Conservation (phyloP, 2,113 vertebrate species). For the Alosa alosa region DNA sequence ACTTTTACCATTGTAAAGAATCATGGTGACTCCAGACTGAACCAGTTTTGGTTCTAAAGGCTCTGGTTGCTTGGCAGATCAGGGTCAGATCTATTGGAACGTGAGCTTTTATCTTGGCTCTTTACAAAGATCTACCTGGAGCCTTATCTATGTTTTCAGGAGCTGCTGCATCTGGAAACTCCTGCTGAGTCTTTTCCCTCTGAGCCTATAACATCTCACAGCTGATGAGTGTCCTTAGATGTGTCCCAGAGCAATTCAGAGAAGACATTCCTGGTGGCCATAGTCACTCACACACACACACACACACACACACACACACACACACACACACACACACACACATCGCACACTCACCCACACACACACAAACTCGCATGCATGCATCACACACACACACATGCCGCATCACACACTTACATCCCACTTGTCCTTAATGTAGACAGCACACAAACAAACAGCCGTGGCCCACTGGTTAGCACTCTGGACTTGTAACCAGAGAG, state of each 20-base stretch:
- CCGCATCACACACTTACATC: not conserved
- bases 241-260: not conserved
- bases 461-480: too few relatives aligned
- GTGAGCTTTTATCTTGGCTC: not conserved
- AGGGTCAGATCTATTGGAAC: not conserved
- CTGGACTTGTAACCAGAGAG: too few relatives aligned
- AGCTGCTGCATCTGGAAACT: not conserved
- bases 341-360: not conserved
- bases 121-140: not conserved
- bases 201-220: not conserved
- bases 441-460: not conserved
- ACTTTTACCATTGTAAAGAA: not conserved
- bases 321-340: not conserved
- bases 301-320: not conserved
- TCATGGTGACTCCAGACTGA: not conserved
- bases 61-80: not conserved
- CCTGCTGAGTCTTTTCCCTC: not conserved
- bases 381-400: not conserved
- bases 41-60: not conserved
- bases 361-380: not conserved
- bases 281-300: not conserved
- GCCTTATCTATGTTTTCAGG: not conserved
- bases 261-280: not conserved
- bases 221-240: not conserved
- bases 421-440: too few relatives aligned